Percentiles rank a stretch among this genome's conserved stretches.
phyloP scores from a whole-genome alignment of 2,797 vertebrate genomes.

The Premnoplex brunnescens region DNA sequence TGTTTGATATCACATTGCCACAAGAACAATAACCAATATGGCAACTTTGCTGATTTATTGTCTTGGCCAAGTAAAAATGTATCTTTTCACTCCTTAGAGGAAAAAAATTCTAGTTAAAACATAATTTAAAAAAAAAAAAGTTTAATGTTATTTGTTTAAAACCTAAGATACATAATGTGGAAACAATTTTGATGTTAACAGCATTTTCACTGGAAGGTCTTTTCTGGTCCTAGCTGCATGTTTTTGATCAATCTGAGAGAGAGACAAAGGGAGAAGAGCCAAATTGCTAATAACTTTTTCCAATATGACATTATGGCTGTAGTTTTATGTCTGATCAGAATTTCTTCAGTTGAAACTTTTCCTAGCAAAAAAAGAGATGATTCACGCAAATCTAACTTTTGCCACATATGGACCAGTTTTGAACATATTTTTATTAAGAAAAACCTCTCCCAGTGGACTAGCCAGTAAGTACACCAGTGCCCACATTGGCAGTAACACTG shows the following conservation, averaged over 20 bases:
- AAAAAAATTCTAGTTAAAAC: not conserved
- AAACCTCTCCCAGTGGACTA: not conserved
- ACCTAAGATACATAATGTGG: not conserved
- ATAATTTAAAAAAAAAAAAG: not conserved
- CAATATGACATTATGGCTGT: not conserved
- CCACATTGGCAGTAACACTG: not conserved
- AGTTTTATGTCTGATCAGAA: not conserved
- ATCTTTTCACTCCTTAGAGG: not conserved
- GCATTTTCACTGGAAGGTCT: not conserved
- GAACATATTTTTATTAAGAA: not conserved
- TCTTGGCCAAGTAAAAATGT: not conserved
- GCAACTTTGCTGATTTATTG: not conserved
- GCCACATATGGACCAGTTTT: not conserved
- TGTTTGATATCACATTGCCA: not conserved
- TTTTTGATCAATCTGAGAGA: not conserved
- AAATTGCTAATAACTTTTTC: not conserved
- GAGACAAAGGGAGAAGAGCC: not conserved
- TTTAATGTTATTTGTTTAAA: not conserved
- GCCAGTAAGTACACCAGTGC: not conserved
- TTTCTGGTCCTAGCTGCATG: not conserved
- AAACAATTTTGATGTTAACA: not conserved
- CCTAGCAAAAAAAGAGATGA: not conserved
- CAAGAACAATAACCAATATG: not conserved
- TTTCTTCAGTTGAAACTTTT: not conserved
- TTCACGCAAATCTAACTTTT: not conserved